Evolutionary conservation across 1,140 invertebrate genomes (phyloP).

Genomic region (Eupeodes corollae): DNA sequence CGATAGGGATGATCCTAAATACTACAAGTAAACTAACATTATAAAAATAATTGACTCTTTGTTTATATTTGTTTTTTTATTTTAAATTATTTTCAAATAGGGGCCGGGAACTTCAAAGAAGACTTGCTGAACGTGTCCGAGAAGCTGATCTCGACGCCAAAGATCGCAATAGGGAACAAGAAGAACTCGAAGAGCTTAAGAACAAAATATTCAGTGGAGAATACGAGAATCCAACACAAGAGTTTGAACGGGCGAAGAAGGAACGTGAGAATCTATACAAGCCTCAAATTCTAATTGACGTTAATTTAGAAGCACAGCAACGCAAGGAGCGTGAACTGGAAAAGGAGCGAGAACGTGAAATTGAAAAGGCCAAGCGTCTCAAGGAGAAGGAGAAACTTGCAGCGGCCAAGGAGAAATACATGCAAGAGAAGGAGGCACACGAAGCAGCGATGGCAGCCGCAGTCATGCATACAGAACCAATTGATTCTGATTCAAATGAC

Average conservation of each 20-base stretch:
- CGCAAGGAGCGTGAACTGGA: constrained; percentile 44
- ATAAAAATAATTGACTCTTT: too few relatives aligned
- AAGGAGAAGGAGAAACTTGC: constrained; percentile 16
- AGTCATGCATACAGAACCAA: constrained; percentile 5
- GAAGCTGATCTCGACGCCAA: constrained; percentile 84
- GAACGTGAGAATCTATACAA: constrained; percentile 74
- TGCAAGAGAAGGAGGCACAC: constrained; percentile 32
- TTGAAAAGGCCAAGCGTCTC: constrained; percentile 34
- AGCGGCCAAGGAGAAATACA: constrained; percentile 12
- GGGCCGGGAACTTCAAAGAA: constrained; percentile 74
- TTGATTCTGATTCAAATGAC: constrained; percentile 29
- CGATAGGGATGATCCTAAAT: constrained; percentile 91
- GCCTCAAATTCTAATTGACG: constrained; percentile 64
- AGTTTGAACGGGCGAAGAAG: constrained; percentile 63
- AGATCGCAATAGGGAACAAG: constrained; percentile 80
- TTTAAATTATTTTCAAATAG: constrained; percentile 40
- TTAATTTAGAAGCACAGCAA: constrained; percentile 44
- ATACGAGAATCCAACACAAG: constrained; percentile 60
- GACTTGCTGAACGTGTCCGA: constrained; percentile 79
- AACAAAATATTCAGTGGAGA: constrained; percentile 67
- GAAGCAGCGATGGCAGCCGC: background rate
- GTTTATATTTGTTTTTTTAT: constrained; percentile 1
- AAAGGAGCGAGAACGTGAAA: constrained; percentile 40
- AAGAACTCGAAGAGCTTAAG: constrained; percentile 84
- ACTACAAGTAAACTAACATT: constrained; percentile 68